Base-by-base conservation (phyloP, 2,888 invertebrate species). In the Athalia rosae region DNA sequence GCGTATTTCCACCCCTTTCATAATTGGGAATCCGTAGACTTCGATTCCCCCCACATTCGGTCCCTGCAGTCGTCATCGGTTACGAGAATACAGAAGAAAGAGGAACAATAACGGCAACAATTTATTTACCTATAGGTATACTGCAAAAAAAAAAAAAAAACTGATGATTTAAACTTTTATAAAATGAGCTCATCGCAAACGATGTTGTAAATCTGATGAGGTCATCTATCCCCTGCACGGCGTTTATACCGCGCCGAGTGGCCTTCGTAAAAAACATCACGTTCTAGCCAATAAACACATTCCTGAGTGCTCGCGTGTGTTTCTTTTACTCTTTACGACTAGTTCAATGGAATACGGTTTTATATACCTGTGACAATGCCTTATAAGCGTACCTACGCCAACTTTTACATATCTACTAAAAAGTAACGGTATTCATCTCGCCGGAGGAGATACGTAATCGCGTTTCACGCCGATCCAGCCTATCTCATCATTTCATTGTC, bases 271-370 rank as follows among this genome's bases (percentile, higher is more conserved):
- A 45, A 59, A 73, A 61, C 74, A 50, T 47, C 74, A 62, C 53
- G 50, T 74, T 74, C 74, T 74, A 61, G 62, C 74, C 74, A 48
- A 74, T 61, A 61, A 74, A 74, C 74, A 74, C 59, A 74, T 74
- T 74, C 74, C 74, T 43, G 8, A 58, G 45, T 13, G 45, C 43
- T 71, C 9, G 58, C 45, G 58, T 45, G 13, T 71, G 9, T 53
- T 43, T 45, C 11, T 11, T 45, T 45, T 61, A 28, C 61, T n/a
- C 6, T 15, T 13, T 64, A 9, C 13, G 6, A 13, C 13, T n/a
- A n/a, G n/a, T 43, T 3, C 45, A 4, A 61, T 15, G n/a, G 45
- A 28, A 28, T 28, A 28, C 28, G 28, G 28, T 50, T 9, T 50
- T 4, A 8, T 67, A 28, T 67, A 67, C 66, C 66, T 67, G 50